Percentiles rank a stretch among this genome's conserved stretches.
Evolutionary conservation across 2,113 vertebrate species (phyloP).

Genomic region (Grantiella picta): DNA sequence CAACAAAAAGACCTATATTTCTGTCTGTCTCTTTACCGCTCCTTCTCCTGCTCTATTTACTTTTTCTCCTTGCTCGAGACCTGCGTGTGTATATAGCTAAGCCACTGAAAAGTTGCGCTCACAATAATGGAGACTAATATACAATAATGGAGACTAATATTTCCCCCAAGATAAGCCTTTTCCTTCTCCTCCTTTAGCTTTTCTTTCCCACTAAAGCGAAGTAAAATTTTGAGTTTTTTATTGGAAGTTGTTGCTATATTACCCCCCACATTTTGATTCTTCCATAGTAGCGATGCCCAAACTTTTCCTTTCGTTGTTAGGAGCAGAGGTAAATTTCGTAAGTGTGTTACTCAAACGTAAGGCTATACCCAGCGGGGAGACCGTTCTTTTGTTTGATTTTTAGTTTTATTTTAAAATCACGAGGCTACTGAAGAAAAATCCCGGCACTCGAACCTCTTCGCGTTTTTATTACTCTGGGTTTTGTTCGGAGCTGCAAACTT

Average conservation of each 20-base stretch:
- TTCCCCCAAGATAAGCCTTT: no score
- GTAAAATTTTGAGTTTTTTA: neutral
- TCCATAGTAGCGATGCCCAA: neutral
- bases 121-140: neutral
- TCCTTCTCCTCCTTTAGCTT: neutral
- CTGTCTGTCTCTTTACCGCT: neutral
- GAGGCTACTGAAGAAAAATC: neutral
- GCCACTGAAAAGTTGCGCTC: neutral
- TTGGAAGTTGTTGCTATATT: neutral
- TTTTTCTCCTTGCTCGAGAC: neutral
- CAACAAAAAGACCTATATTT: neutral
- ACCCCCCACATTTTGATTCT: fast-evolving
- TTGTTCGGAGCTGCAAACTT: neutral
- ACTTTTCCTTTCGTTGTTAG: neutral
- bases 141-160: neutral
- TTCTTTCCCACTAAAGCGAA: neutral
- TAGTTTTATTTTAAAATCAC: neutral
- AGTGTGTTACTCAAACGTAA: neutral
- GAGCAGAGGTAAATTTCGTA: neutral
- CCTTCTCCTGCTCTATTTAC: neutral
- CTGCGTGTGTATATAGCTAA: neutral
- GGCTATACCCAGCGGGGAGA: neutral
- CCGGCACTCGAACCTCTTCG: neutral
- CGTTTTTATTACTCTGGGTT: neutral
- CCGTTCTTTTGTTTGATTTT: neutral